phyloP scores from a whole-genome alignment of 2,113 vertebrate genomes.

The Bos javanicus region DNA sequence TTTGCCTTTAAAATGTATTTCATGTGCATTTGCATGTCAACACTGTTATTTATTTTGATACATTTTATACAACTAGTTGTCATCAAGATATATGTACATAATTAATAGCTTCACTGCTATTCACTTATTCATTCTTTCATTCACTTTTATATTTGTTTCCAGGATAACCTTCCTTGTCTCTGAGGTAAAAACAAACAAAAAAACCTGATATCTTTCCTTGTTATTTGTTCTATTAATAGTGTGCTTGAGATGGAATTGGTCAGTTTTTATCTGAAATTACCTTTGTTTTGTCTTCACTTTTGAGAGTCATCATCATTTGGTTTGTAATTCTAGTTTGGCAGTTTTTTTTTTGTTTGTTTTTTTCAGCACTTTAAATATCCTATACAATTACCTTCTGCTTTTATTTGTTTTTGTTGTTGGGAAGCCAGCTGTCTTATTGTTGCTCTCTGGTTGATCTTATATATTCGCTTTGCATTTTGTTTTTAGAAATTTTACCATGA shows the following conservation, averaged over 20 bases:
- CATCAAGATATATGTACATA: not conserved
- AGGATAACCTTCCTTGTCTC: not conserved
- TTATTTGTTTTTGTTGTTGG: not conserved
- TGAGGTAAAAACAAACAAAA: not conserved
- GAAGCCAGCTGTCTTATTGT: not conserved
- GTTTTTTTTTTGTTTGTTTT: not conserved
- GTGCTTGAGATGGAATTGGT: not conserved
- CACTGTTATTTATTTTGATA: not conserved
- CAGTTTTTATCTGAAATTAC: not conserved
- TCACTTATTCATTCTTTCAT: not conserved
- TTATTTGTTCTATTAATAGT: not conserved
- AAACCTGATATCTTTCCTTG: not conserved
- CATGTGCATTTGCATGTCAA: not conserved
- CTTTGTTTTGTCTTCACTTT: not conserved
- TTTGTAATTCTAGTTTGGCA: not conserved
- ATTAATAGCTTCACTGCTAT: not conserved
- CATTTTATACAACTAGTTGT: not conserved
- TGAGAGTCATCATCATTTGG: not conserved
- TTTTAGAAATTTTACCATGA: not conserved
- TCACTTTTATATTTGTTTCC: not conserved
- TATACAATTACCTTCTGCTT: not conserved
- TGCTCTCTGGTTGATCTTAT: not conserved
- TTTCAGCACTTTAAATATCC: not conserved
- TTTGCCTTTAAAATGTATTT: not conserved
- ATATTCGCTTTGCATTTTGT: not conserved